phyloP scores from a whole-genome alignment of 2,888 invertebrate species.

The Ormyrus thymus region DNA sequence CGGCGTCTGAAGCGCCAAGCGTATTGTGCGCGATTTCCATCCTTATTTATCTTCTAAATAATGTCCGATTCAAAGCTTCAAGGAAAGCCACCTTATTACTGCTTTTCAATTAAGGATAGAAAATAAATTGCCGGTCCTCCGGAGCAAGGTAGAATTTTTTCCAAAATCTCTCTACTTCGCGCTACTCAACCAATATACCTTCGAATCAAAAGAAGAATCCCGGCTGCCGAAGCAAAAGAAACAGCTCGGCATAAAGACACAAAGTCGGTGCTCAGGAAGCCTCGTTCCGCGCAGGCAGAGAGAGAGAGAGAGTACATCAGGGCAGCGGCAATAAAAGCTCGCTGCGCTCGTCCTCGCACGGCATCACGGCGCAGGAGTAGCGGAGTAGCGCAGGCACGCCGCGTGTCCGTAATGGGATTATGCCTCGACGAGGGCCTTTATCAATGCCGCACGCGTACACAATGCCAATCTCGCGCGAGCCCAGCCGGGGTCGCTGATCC shows the following conservation, averaged over 20 bases:
- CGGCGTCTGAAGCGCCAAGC: neutral
- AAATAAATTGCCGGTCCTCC: too few relatives aligned
- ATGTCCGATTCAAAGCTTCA: too few relatives aligned
- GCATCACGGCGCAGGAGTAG: neutral
- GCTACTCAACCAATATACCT: too few relatives aligned
- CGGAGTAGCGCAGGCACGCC: neutral
- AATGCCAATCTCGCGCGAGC: neutral
- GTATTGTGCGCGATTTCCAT: constrained; percentile 8
- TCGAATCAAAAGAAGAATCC: too few relatives aligned
- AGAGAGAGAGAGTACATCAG: neutral
- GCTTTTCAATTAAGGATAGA: too few relatives aligned
- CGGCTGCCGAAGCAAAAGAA: too few relatives aligned
- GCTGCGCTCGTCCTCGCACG: neutral
- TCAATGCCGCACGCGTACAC: constrained; percentile 8
- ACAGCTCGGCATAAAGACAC: too few relatives aligned
- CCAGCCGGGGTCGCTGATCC: neutral
- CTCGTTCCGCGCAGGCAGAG: too few relatives aligned
- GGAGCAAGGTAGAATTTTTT: too few relatives aligned
- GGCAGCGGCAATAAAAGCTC: neutral
- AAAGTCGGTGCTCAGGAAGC: too few relatives aligned
- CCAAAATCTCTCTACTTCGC: too few relatives aligned
- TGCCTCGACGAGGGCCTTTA: constrained; percentile 7
- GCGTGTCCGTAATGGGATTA: constrained; percentile 27
- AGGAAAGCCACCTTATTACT: too few relatives aligned
- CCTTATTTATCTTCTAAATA: neutral